These are phyloP conservation scores for Ophthalmolycus amberensis DNA, from an alignment of 2,113 vertebrate species.

Conservation along the genomic window DNA sequence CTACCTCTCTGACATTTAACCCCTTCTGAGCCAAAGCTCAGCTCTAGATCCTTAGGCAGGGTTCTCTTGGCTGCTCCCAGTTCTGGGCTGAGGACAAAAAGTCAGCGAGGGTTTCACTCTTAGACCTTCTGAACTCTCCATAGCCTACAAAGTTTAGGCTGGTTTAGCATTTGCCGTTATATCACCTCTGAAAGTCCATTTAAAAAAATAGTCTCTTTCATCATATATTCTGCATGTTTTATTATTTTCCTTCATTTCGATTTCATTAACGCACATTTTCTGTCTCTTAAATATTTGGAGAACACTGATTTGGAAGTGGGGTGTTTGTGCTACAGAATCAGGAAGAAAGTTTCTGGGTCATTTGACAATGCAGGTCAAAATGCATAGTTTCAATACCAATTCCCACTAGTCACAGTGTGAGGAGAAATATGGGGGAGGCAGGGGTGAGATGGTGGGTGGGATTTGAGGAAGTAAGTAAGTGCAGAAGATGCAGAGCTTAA, in stretches of 20 bases:
- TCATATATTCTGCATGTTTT: neutral
- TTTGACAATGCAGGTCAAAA: neutral
- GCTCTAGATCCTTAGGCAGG: constrained; percentile 51
- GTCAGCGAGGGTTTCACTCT: constrained; percentile 24
- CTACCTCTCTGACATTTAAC: constrained; percentile 48
- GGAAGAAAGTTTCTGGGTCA: constrained; percentile 1
- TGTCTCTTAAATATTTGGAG: neutral
- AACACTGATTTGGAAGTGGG: neutral
- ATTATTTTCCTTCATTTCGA: neutral
- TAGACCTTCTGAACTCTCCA: constrained; percentile 27
- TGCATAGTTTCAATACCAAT: neutral
- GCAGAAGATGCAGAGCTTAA: neutral
- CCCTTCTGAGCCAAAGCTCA: constrained; percentile 27
- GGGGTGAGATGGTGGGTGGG: neutral
- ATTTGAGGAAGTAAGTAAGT: neutral
- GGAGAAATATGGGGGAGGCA: neutral
- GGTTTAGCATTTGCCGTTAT: neutral
- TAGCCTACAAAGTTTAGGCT: constrained; percentile 8
- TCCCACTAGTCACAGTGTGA: constrained; percentile 1
- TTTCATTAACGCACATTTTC: neutral
- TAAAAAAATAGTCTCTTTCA: neutral
- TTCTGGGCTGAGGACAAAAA: constrained; percentile 48
- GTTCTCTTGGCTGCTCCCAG: constrained; percentile 38
- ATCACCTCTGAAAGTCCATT: neutral
- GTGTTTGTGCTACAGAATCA: neutral